Base-by-base conservation (phyloP, 2,113 vertebrate genomes). In the Pterocles gutturalis region DNA sequence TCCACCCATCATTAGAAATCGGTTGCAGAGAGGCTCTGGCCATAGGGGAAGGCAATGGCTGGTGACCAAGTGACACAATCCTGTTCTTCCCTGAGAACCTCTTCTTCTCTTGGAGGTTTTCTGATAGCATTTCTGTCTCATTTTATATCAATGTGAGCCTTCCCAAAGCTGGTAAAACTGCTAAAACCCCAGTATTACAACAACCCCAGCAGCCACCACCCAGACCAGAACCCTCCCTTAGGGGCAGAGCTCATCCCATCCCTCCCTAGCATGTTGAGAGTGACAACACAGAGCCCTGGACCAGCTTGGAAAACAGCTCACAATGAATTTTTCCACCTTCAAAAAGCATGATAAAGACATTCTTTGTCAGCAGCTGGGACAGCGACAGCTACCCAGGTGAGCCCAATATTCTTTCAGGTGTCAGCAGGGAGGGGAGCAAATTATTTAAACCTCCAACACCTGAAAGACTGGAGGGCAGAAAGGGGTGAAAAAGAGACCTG, bases 161-260 rank as follows among this genome's bases (percentile, higher is more conserved):
- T 55, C 34, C 45, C 9, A 73, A 53, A 31, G 69, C 58, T 71
- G 87, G 4, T 45, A 87, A 41, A 80, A 3, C 53, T 48, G 45
- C 49, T 45, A 25, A 54, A 86, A 73, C 67, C 15, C 65, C 8
- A 29, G 9, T 5, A 48, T 11, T 0, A 3, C 0, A 3, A 17
- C 64, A 11, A 49, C 8, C 15, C 28, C 0, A 0, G 9, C 65
- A n/a, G 41, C n/a, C 58, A 73, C 19, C 36, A 48, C 17, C 6
- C 5, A 4, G 31, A 31, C 13, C 1, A 0, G 38, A 71, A 61
- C 1, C 33, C 28, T 34, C 14, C 34, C 14, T 62, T 7, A 2
- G 57, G 83, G 53, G 7, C 80, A 81, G 18, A 85, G 41, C 84
- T 70, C 58, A 9, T 6, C 6, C n/a, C 3, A 3, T 53, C 41